Evolutionary conservation across 1,140 invertebrate genomes (phyloP).

Genomic region (Probaryconus sp.): DNA sequence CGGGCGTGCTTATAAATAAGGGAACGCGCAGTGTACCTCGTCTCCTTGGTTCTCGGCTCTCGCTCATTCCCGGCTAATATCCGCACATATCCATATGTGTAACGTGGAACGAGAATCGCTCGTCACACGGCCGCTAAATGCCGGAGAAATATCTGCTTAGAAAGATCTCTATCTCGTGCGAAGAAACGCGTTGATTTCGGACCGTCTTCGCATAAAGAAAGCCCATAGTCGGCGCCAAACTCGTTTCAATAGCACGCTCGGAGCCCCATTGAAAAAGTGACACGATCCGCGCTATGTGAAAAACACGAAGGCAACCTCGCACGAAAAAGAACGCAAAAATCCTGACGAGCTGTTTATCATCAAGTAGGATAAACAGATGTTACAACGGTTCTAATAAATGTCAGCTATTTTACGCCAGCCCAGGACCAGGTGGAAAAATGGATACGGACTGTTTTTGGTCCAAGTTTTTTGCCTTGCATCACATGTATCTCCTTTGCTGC

Average conservation of each 20-base stretch:
- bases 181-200: slow-evolving; percentile 60
- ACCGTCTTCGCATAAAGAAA: slow-evolving; percentile 50
- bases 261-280: slow-evolving; percentile 38
- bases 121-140: slow-evolving; percentile 55
- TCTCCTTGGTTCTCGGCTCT: slow-evolving; percentile 19
- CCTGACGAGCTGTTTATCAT: slow-evolving; percentile 11
- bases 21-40: slow-evolving; percentile 44
- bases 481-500: no score
- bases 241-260: slow-evolving; percentile 11
- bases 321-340: not conserved
- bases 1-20: slow-evolving; percentile 62
- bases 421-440: no score
- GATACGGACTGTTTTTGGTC: no score
- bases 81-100: slow-evolving; percentile 47
- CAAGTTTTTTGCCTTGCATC: no score
- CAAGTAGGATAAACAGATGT: slow-evolving; percentile 6
- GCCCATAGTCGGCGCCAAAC: slow-evolving; percentile 42
- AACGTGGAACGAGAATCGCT: slow-evolving; percentile 45
- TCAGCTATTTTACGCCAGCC: not conserved
- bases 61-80: slow-evolving; percentile 37
- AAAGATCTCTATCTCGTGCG: slow-evolving; percentile 60
- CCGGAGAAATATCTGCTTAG: slow-evolving; percentile 42
- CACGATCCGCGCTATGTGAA: slow-evolving; percentile 11
- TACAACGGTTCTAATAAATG: not conserved
- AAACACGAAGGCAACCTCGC: not conserved